A percentile compares a stretch with the other conserved stretches of the same genome.
Evolutionary conservation across 2,888 invertebrate genomes (phyloP).

Genomic region (Bombylius major): DNA sequence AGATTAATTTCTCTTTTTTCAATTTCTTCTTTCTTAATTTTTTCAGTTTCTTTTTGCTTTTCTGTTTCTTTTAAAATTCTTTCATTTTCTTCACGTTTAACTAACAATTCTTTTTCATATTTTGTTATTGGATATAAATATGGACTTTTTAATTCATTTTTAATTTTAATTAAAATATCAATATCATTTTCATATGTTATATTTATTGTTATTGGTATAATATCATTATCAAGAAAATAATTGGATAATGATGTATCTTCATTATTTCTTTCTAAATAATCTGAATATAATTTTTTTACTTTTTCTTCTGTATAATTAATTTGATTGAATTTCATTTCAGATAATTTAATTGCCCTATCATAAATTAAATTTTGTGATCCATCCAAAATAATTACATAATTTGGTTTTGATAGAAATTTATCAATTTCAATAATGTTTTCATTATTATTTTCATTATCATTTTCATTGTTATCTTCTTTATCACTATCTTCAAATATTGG

Average conservation of each 20-base stretch:
- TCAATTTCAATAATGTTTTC: background rate
- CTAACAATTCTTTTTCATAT: conserved; percentile 1
- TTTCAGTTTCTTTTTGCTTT: conserved; percentile 5
- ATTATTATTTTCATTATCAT: background rate
- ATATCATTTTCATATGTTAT: conserved; percentile 10
- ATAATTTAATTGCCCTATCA: conserved; percentile 13
- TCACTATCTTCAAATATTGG: background rate
- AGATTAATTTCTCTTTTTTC: conserved; percentile 14
- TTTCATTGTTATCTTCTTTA: background rate
- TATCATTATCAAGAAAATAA: conserved; percentile 15
- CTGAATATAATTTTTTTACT: conserved; percentile 13
- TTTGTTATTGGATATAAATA: conserved; percentile 14
- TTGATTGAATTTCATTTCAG: conserved; percentile 2
- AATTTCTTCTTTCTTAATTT: conserved; percentile 7
- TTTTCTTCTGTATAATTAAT: conserved; percentile 13
- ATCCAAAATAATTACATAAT: conserved; percentile 13
- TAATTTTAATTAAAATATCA: conserved; percentile 9
- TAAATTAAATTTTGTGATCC: conserved; percentile 13
- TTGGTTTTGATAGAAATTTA: conserved; percentile 9
- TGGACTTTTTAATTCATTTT: conserved; percentile 10
- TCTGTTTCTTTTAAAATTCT: conserved; percentile 5
- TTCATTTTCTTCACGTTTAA: background rate
- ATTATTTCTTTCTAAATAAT: conserved; percentile 13
- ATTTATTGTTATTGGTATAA: conserved; percentile 13
- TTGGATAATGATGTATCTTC: conserved; percentile 13